Percentiles rank a stretch among this genome's conserved stretches.
phyloP scores from a whole-genome alignment of 2,888 invertebrate genomes.

The Heteromurus nitidus region DNA sequence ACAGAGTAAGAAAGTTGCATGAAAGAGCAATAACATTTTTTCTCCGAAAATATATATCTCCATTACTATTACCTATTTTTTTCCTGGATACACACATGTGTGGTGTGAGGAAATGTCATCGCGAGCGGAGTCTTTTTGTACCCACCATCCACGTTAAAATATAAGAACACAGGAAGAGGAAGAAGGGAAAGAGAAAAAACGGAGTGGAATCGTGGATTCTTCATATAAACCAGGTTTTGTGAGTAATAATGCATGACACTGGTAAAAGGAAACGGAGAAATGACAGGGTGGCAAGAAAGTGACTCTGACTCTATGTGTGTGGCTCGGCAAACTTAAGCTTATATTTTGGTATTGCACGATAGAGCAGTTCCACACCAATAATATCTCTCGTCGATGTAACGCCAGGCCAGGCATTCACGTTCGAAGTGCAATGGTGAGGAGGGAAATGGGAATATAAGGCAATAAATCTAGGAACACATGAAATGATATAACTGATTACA shows the following conservation, averaged over 20 bases:
- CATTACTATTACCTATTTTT: conserved; percentile 48
- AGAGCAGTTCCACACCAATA: too few species aligned
- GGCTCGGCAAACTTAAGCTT: too few species aligned
- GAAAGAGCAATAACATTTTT: conserved; percentile 31
- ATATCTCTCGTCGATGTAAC: too few species aligned
- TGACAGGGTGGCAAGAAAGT: conserved; percentile 32
- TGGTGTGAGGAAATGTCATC: conserved; percentile 59
- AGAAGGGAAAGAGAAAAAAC: conserved; percentile 19
- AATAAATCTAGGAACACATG: conserved; percentile 55
- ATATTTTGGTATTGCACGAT: too few species aligned
- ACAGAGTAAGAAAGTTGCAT: conserved; percentile 21
- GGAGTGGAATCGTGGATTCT: conserved; percentile 17
- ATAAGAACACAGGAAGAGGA: conserved; percentile 6
- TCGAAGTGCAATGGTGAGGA: conserved; percentile 35
- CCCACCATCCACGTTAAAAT: too few species aligned
- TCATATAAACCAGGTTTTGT: conserved; percentile 35
- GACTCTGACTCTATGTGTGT: background rate
- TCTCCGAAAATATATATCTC: conserved; percentile 22
- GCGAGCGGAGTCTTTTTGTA: too few species aligned
- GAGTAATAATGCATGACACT: conserved; percentile 55
- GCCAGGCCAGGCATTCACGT: too few species aligned
- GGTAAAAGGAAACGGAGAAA: background rate
- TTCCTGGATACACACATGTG: conserved; percentile 21
- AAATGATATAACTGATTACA: conserved; percentile 57
- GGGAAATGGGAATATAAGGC: conserved; percentile 58